Conservation (phyloP, 2,888 invertebrate species). For the Acanthosepion lycidas region DNA sequence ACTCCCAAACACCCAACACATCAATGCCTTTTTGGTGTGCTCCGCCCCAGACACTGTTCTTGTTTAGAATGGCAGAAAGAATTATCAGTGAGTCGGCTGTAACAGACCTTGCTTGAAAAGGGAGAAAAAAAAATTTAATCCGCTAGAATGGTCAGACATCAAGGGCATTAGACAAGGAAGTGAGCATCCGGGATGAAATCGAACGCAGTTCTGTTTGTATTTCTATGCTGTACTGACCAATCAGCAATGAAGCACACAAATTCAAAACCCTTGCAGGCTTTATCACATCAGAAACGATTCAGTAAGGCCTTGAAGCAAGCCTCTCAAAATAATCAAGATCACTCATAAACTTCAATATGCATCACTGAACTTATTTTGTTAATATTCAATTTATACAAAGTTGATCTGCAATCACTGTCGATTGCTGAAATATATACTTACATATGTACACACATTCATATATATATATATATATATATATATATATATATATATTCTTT, state of each 20-base stretch:
- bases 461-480: neutral
- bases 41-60: neutral
- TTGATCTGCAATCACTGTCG: slow-evolving; percentile 21
- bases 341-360: neutral
- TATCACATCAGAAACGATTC: slow-evolving; percentile 10
- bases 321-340: slow-evolving; percentile 21
- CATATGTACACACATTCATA: neutral
- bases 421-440: neutral
- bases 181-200: neutral
- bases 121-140: neutral
- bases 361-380: neutral
- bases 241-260: neutral
- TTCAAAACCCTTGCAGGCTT: slow-evolving; percentile 11
- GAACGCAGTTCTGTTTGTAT: neutral
- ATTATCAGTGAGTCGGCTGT: slow-evolving; percentile 12
- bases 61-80: neutral
- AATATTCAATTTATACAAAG: slow-evolving; percentile 21
- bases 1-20: neutral
- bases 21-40: neutral
- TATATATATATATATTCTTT: neutral
- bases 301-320: neutral
- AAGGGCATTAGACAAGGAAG: slow-evolving; percentile 33
- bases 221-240: slow-evolving; percentile 33
- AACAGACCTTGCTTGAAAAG: slow-evolving; percentile 21
- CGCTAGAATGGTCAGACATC: slow-evolving; percentile 33